phyloP scores from a whole-genome alignment of 1,140 invertebrate species.

The Orchesella cincta region DNA sequence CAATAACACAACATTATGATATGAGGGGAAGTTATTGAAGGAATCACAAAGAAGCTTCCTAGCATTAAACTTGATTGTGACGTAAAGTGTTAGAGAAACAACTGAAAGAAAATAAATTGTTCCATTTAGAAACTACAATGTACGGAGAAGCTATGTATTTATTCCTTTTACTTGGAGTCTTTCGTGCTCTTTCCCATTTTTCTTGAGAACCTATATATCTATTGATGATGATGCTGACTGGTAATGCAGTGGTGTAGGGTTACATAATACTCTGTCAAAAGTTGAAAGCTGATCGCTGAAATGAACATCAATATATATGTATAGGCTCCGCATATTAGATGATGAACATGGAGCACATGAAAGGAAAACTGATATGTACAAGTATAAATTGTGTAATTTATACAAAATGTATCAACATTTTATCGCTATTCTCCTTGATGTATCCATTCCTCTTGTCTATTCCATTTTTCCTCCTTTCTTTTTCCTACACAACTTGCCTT shows the following conservation, averaged over 20 bases:
- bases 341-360: background rate
- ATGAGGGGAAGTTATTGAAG: no score
- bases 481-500: background rate
- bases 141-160: background rate
- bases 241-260: no score
- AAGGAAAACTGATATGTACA: conserved; percentile 1
- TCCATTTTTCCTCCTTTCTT: conserved; percentile 1
- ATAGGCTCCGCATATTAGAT: background rate
- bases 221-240: no score
- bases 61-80: conserved; percentile 6
- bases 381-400: conserved; percentile 19
- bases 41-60: conserved; percentile 13
- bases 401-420: conserved; percentile 17
- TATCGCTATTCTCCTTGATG: background rate
- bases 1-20: no score
- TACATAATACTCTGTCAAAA: conserved; percentile 7
- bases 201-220: background rate
- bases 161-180: background rate
- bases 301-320: conserved; percentile 1
- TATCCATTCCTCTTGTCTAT: background rate
- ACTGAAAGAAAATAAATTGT: conserved; percentile 10
- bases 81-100: conserved; percentile 14
- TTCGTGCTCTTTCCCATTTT: conserved; percentile 10
- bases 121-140: conserved; percentile 11
- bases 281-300: conserved; percentile 14